phyloP scores from a whole-genome alignment of 1,140 invertebrate genomes.

The Dreissena rostriformis region DNA sequence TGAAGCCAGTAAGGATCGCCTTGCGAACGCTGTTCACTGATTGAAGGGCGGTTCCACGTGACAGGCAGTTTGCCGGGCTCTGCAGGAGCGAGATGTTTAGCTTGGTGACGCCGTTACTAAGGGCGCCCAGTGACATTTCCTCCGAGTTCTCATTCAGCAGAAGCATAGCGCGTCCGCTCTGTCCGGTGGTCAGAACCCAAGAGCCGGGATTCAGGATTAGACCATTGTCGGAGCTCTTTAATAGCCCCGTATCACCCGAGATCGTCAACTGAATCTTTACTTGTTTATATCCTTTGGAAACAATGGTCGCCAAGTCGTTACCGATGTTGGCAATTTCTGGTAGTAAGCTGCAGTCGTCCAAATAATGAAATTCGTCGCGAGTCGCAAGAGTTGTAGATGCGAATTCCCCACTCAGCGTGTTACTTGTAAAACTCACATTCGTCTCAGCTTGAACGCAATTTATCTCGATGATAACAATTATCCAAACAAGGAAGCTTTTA shows the following conservation, averaged over 20 bases:
- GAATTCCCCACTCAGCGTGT: too few relatives aligned
- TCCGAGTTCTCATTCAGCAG: conserved; percentile 36
- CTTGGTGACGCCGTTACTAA: conserved; percentile 30
- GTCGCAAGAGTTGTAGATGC: too few relatives aligned
- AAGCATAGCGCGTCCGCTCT: conserved; percentile 27
- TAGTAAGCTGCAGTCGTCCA: conserved; percentile 5
- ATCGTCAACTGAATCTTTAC: conserved; percentile 17
- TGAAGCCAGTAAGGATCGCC: conserved; percentile 20
- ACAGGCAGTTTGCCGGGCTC: conserved; percentile 7
- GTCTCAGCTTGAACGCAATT: too few relatives aligned
- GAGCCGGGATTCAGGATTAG: conserved; percentile 1
- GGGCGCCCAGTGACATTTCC: conserved; percentile 25
- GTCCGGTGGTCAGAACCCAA: conserved; percentile 32
- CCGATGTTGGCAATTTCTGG: conserved; percentile 24
- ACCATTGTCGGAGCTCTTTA: neutral
- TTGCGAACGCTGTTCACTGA: neutral
- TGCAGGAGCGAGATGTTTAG: neutral
- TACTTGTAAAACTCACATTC: too few relatives aligned
- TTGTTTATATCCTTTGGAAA: neutral
- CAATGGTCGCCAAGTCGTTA: neutral
- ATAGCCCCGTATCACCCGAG: neutral
- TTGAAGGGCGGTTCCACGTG: neutral
- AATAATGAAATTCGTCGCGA: too few relatives aligned
- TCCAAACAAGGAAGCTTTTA: too few relatives aligned
- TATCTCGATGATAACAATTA: too few relatives aligned